These are phyloP conservation scores for Sinelater perroti DNA, from an alignment of 2,888 invertebrate species.

Conservation along the genomic window DNA sequence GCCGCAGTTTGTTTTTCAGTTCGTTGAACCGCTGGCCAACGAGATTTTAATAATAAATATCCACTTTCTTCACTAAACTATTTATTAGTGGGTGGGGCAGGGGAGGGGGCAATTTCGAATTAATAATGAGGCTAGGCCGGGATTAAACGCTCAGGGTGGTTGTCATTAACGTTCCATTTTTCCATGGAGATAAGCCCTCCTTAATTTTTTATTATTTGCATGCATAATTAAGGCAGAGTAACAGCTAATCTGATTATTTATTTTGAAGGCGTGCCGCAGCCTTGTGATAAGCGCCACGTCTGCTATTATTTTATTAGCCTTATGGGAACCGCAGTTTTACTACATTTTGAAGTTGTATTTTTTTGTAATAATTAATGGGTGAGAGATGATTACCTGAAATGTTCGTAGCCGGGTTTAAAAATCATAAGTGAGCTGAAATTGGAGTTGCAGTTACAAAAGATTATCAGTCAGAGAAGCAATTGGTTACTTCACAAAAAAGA, in stretches of 20 bases:
- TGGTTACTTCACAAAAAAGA: too few species aligned
- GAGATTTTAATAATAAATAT: conserved; percentile 10
- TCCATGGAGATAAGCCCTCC: conserved; percentile 1
- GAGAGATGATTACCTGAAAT: too few species aligned
- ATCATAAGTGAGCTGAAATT: too few species aligned
- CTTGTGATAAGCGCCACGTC: not conserved
- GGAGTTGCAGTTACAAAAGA: too few species aligned
- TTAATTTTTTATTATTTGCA: conserved; percentile 18
- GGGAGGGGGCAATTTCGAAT: not conserved
- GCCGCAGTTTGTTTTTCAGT: conserved; percentile 4
- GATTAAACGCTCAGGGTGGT: not conserved
- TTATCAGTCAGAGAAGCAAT: too few species aligned
- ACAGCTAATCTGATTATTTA: conserved; percentile 16
- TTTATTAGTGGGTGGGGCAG: conserved; percentile 1
- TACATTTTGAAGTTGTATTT: too few species aligned
- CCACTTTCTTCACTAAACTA: not conserved
- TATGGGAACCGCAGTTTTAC: not conserved
- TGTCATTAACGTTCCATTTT: not conserved
- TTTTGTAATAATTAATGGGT: too few species aligned
- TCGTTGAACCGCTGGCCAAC: conserved; percentile 9
- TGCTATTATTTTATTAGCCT: conserved; percentile 7
- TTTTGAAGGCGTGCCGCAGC: conserved; percentile 3
- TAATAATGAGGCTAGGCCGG: not conserved
- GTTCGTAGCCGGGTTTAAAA: too few species aligned
- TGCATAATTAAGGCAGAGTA: conserved; percentile 13